phyloP scores from a whole-genome alignment of 1,140 invertebrate genomes.

The Odontomachus brunneus region DNA sequence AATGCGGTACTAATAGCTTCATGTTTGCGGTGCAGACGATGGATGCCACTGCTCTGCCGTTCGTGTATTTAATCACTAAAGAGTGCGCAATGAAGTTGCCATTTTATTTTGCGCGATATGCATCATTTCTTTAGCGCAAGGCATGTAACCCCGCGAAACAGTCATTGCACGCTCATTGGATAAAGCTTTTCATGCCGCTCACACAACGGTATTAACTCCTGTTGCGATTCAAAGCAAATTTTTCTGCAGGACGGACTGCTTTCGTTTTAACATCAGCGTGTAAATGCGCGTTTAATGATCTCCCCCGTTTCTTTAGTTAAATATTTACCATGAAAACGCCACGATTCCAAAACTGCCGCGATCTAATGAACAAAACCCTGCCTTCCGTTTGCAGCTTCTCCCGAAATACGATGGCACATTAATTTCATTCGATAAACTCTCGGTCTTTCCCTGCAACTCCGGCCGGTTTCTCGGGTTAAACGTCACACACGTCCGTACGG shows the following conservation, averaged over 20 bases:
- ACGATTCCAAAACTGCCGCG: no score
- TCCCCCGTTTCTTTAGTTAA: neutral
- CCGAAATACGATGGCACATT: no score
- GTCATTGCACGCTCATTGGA: neutral
- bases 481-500: no score
- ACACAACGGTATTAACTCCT: neutral
- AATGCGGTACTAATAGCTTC: no score
- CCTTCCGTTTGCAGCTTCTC: no score
- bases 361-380: constrained; percentile 9
- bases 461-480: no score
- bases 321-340: neutral
- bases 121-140: no score
- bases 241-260: neutral
- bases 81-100: neutral
- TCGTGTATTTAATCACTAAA: neutral
- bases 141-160: neutral
- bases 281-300: neutral
- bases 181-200: neutral
- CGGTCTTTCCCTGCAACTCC: no score
- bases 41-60: no score
- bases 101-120: neutral
- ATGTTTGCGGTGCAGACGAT: no score
- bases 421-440: no score
- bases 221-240: constrained; percentile 6
- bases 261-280: constrained; percentile 9